Conservation (phyloP, 2,113 vertebrate genomes). For the Choloepus hoffmanni region DNA sequence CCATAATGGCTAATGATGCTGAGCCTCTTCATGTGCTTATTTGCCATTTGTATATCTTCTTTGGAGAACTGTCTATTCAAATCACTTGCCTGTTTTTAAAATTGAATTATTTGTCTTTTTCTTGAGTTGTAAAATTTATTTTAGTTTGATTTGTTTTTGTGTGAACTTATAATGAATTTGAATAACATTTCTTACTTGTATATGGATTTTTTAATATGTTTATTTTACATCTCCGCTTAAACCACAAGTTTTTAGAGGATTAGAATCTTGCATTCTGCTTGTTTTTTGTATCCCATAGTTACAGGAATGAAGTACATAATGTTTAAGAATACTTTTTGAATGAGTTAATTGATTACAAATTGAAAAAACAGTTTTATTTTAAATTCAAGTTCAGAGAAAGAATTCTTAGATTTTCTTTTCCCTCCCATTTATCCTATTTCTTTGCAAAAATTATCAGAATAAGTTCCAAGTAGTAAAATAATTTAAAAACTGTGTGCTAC, state of each 20-base stretch:
- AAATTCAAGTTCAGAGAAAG: constrained; percentile 28
- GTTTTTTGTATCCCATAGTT: not conserved
- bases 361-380: constrained; percentile 23
- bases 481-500: not conserved
- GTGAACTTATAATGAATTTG: not conserved
- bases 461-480: constrained; percentile 32
- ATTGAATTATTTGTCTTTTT: constrained; percentile 8
- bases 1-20: not conserved
- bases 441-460: not conserved
- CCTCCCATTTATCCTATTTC: not conserved
- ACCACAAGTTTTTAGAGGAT: not conserved
- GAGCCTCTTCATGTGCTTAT: not conserved
- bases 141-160: constrained; percentile 18
- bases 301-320: not conserved
- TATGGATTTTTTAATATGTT: not conserved
- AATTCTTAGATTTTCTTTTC: constrained; percentile 35
- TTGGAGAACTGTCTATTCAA: not conserved
- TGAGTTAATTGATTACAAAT: constrained; percentile 28
- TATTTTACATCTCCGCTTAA: not conserved
- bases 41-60: not conserved
- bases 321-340: constrained; percentile 42
- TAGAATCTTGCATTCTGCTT: not conserved
- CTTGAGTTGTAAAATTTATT: not conserved
- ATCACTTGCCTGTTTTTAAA: not conserved
- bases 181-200: not conserved